Evolutionary conservation across 2,888 invertebrate species (phyloP), one percentile per base, ranked within the genome.

Genomic region (Dolichomitus sp.): DNA sequence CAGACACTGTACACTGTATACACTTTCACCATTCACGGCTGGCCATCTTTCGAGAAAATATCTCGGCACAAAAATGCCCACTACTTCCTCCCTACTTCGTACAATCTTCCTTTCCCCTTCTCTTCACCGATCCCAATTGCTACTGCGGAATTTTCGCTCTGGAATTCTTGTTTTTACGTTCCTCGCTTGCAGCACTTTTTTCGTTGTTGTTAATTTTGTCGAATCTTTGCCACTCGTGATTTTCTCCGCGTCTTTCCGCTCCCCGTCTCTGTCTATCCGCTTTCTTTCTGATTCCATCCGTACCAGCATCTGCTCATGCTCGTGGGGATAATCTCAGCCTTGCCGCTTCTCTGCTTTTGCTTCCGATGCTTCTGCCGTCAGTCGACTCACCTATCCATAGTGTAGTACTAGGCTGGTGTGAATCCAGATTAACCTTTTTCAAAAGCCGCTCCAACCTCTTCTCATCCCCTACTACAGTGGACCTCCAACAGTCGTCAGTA

Each of bases 291-390:
- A 72, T 70, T 76, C 59, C 52, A 75, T 76, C 40, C 61, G 59
- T 33, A 37, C 65, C 37, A 52, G 81, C 81, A 81, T 81, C 81
- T 81, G 72, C 76, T 52, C 40, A 50, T 30, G 70, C 66, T 65
- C 77, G 33, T 40, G 75, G 66, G 79, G 82, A 79, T 75, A 83
- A 83, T 79, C 75, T 82, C 82, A 59, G 73, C 63, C 61, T 74
- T 52, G 57, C 57, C 74, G 78, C 65, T 65, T 50, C 66, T 66
- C 76, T 52, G 63, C 52, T 40, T 65, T 68, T 23, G 69, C 65
- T 42, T 70, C 48, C n/a, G 70, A 45, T 57, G 70, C 79, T 12
- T 40, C 73, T 48, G 11, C 19, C 14, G 54, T 63, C 57, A 74
- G 52, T 54, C 69, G 45, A 50, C 17, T 72, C 76, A 40, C 50